Percentiles rank a stretch among this genome's conserved stretches.
Evolutionary conservation across 2,888 invertebrate genomes (phyloP).

Genomic region (Harpagoxenus sublaevis): DNA sequence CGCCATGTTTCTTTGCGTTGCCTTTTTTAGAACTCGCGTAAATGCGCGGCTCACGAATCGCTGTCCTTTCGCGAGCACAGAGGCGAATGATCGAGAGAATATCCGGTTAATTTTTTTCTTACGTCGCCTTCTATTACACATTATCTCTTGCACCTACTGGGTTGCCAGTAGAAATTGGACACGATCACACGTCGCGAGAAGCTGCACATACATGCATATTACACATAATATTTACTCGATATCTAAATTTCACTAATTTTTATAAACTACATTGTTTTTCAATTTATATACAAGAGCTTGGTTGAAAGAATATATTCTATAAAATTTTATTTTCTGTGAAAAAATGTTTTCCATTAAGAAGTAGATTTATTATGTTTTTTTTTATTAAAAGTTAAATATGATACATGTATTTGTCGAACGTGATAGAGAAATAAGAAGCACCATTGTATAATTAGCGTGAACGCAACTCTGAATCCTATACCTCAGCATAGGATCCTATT

Average conservation of each 20-base stretch:
- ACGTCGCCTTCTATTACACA: neutral
- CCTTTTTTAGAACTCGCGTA: constrained; percentile 17
- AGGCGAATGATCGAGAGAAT: neutral
- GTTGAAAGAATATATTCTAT: neutral
- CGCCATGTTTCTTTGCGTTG: constrained; percentile 16
- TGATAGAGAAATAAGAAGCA: neutral
- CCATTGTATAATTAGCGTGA: neutral
- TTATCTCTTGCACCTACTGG: neutral
- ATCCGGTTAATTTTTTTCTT: constrained; percentile 18
- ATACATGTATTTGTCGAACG: neutral
- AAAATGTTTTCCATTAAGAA: neutral
- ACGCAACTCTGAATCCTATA: neutral
- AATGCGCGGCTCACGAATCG: constrained; percentile 17
- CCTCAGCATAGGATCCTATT: neutral
- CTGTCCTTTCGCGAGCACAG: neutral
- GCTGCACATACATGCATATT: neutral
- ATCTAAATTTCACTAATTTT: neutral
- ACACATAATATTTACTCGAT: neutral
- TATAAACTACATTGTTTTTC: neutral
- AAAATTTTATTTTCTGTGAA: neutral
- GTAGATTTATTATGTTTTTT: neutral
- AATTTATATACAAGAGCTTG: neutral
- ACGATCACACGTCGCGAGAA: neutral
- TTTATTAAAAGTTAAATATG: neutral
- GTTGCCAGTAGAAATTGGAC: neutral